Conservation (phyloP, 30 jellyfish, hydroid and myxozoan species). For the Hydractinia symbiolongicarpus region DNA sequence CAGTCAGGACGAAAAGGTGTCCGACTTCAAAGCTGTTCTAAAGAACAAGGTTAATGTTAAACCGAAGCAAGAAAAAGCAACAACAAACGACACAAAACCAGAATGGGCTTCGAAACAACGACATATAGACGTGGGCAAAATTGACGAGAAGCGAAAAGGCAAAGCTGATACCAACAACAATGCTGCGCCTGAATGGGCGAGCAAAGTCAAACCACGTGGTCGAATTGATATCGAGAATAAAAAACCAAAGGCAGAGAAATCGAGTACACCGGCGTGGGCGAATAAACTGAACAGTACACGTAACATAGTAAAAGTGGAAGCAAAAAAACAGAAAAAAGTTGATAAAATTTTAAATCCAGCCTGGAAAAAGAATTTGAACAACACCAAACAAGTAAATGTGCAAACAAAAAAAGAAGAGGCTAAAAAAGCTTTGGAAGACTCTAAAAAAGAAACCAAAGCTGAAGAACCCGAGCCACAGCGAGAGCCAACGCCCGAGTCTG, state of each 20-base stretch:
- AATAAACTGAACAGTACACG: slow-evolving; percentile 30
- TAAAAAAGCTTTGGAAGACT: not conserved
- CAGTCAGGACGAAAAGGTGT: slow-evolving; percentile 14
- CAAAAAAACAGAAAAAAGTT: not conserved
- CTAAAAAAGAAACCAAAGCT: not conserved
- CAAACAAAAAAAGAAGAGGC: not conserved
- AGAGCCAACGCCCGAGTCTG: not conserved
- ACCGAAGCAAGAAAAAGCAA: slow-evolving; percentile 11
- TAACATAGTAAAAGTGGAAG: slow-evolving; percentile 5
- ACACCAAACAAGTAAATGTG: slow-evolving; percentile 10
- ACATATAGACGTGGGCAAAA: slow-evolving; percentile 8
- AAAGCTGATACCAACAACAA: not conserved
- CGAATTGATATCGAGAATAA: not conserved
- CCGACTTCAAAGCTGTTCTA: slow-evolving; percentile 22
- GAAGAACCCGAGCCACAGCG: not conserved
- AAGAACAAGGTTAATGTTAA: slow-evolving; percentile 15
- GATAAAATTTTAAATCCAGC: slow-evolving; percentile 9
- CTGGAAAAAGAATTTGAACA: slow-evolving; percentile 24
- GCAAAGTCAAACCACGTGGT: slow-evolving; percentile 2
- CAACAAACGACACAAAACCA: slow-evolving; percentile 9
- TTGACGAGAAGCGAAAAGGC: slow-evolving; percentile 20
- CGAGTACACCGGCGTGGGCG: slow-evolving; percentile 26
- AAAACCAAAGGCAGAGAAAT: slow-evolving; percentile 9
- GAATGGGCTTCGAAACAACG: slow-evolving; percentile 23
- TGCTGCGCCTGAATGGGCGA: slow-evolving; percentile 24